Evolutionary conservation across 2,113 vertebrate species (phyloP).

Genomic region (Engystomops pustulosus): DNA sequence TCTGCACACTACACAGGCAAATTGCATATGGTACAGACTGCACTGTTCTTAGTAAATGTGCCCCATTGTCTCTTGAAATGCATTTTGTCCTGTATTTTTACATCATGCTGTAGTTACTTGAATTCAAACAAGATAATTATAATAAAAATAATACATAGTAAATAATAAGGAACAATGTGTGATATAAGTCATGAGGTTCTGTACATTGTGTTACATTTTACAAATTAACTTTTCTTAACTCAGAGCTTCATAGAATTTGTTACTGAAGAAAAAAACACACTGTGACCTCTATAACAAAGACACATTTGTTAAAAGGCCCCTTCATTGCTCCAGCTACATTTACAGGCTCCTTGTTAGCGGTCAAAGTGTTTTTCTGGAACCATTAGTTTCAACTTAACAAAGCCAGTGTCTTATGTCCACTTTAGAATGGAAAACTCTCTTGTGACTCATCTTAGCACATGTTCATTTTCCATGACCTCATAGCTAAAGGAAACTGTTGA

Average conservation of each 20-base stretch:
- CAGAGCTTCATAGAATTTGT: neutral
- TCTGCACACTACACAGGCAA: too few relatives aligned
- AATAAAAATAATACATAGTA: too few relatives aligned
- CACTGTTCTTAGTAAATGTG: too few relatives aligned
- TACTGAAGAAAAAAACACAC: neutral
- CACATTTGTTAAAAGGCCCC: slow-evolving; percentile 7
- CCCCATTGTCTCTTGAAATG: too few relatives aligned
- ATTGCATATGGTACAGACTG: too few relatives aligned
- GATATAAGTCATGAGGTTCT: neutral
- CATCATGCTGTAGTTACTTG: too few relatives aligned
- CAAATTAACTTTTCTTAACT: neutral
- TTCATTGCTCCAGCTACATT: slow-evolving; percentile 15
- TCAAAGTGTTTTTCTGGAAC: slow-evolving; percentile 26
- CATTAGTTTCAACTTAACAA: slow-evolving; percentile 14
- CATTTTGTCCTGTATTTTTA: too few relatives aligned
- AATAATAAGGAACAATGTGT: too few relatives aligned
- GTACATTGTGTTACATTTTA: neutral
- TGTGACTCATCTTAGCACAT: slow-evolving; percentile 3
- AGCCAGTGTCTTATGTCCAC: slow-evolving; percentile 4
- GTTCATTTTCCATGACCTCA: slow-evolving; percentile 17
- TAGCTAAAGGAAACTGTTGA: neutral
- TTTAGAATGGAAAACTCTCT: neutral
- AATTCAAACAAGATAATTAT: too few relatives aligned
- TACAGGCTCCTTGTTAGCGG: slow-evolving; percentile 12
- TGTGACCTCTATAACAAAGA: slow-evolving; percentile 29